phyloP scores from a whole-genome alignment of 2,888 invertebrate species.

The Papilio elwesi region DNA sequence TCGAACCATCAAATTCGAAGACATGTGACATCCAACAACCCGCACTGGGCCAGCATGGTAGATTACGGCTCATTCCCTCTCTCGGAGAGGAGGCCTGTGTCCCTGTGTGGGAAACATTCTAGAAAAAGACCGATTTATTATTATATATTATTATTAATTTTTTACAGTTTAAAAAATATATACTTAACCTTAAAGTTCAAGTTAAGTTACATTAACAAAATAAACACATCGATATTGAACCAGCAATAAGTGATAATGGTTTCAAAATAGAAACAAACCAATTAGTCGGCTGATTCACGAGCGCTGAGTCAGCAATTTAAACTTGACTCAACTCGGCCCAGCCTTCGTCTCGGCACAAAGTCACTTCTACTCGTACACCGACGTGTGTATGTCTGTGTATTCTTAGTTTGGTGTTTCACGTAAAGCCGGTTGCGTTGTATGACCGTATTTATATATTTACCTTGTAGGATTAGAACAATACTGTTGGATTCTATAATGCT shows the following conservation, averaged over 20 bases:
- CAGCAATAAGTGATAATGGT: conserved; percentile 1
- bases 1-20: no score
- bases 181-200: not conserved
- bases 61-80: no score
- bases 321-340: conserved; percentile 15
- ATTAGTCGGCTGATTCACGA: conserved; percentile 30
- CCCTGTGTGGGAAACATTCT: no score
- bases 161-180: not conserved
- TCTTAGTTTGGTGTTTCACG: not conserved
- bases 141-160: no score
- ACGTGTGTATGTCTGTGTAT: not conserved
- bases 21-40: no score
- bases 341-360: not conserved
- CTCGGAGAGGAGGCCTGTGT: no score
- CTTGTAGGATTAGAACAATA: not conserved
- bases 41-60: no score
- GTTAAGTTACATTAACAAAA: not conserved
- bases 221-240: conserved; percentile 10
- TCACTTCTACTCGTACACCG: not conserved
- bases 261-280: conserved; percentile 11
- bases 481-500: no score
- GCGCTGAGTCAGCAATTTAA: conserved; percentile 30
- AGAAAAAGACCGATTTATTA: no score
- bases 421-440: conserved; percentile 2
- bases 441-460: conserved; percentile 4